phyloP scores from a whole-genome alignment of 2,888 invertebrate species.

The Trisateles emortualis region DNA sequence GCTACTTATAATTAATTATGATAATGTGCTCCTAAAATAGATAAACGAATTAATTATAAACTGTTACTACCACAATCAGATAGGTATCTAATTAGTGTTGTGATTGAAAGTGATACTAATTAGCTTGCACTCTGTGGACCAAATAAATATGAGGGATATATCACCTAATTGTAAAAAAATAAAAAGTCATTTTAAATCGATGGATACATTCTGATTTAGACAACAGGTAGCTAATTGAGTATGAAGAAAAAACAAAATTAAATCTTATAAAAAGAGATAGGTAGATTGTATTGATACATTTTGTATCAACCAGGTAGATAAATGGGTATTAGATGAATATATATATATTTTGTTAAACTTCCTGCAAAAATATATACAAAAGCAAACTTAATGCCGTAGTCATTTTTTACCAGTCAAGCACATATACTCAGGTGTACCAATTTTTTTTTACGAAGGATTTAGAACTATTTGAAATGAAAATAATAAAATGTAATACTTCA shows the following conservation, averaged over 20 bases:
- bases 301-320: background rate
- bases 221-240: background rate
- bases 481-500: no score
- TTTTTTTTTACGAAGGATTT: no score
- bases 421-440: no score
- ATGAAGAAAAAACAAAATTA: background rate
- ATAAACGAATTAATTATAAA: background rate
- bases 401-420: no score
- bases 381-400: no score
- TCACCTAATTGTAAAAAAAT: background rate
- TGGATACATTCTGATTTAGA: background rate
- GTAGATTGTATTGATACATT: background rate
- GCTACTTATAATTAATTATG: background rate
- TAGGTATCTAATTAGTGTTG: constrained; percentile 6
- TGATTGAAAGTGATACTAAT: constrained; percentile 28
- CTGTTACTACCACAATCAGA: constrained; percentile 7
- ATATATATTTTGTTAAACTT: no score
- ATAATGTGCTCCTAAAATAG: background rate
- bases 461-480: no score
- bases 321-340: background rate
- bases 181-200: background rate
- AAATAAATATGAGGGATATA: background rate
- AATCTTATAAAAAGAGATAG: background rate
- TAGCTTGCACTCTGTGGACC: constrained; percentile 5
- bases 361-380: no score